Conservation (phyloP, 1,140 invertebrate species). For the Drosophila funebris region DNA sequence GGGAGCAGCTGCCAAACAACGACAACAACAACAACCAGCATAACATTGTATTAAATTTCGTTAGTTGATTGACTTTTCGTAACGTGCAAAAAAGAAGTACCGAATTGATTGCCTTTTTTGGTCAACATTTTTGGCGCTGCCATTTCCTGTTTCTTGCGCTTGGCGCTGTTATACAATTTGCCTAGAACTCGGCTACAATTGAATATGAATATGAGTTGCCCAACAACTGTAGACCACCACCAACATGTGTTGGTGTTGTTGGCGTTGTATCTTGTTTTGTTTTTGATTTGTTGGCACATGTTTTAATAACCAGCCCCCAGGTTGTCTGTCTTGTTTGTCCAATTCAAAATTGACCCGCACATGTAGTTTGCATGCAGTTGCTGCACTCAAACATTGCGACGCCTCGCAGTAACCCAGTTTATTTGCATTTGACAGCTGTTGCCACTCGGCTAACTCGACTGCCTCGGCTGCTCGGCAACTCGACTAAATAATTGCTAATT, state of each 20-base stretch:
- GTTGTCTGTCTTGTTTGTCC: constrained; percentile 60
- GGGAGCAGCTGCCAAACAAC: constrained; percentile 56
- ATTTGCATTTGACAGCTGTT: constrained; percentile 59
- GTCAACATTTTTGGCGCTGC: constrained; percentile 66
- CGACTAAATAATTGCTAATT: constrained; percentile 56
- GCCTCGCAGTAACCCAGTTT: constrained; percentile 69
- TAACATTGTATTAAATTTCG: constrained; percentile 79
- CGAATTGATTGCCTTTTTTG: constrained; percentile 68
- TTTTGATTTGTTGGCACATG: constrained; percentile 30
- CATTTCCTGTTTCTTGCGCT: constrained; percentile 69
- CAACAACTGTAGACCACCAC: constrained; percentile 1
- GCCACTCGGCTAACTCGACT: constrained; percentile 14
- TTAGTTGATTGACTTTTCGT: constrained; percentile 76
- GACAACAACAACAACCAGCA: constrained; percentile 30
- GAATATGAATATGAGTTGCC: constrained; percentile 22
- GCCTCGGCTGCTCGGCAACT: no score
- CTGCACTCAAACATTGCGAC: constrained; percentile 1
- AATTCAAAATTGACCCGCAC: constrained; percentile 45
- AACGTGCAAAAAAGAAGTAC: constrained; percentile 46
- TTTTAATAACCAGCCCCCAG: constrained; percentile 31
- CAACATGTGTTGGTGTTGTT: constrained; percentile 15
- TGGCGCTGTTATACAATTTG: constrained; percentile 2
- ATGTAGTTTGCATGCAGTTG: constrained; percentile 18
- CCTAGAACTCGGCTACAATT: constrained; percentile 33
- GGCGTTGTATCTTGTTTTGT: neutral